Percentiles rank a stretch among this genome's conserved stretches.
phyloP scores from a whole-genome alignment of 2,113 vertebrate species.

The Vulpes lagopus region DNA sequence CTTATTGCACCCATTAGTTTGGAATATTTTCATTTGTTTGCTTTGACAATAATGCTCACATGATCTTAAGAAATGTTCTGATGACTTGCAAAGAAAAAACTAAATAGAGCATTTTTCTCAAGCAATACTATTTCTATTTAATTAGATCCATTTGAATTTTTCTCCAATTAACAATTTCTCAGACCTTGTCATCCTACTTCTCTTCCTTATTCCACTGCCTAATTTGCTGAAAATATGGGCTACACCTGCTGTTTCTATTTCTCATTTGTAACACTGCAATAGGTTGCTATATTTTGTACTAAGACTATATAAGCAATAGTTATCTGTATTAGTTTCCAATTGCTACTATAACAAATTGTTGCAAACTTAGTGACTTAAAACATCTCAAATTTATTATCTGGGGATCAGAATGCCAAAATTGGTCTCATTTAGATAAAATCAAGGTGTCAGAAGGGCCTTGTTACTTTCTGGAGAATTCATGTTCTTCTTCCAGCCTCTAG shows the following conservation, averaged over 20 bases:
- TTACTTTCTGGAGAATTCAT: neutral
- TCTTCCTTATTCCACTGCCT: neutral
- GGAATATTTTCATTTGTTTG: constrained; percentile 35
- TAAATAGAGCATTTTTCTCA: neutral
- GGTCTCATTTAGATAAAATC: neutral
- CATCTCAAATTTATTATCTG: neutral
- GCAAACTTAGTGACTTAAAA: neutral
- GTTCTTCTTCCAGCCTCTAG: neutral
- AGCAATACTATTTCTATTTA: constrained; percentile 43
- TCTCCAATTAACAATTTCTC: constrained; percentile 43
- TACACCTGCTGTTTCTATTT: neutral
- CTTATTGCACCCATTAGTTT: constrained; percentile 49
- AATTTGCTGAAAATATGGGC: constrained; percentile 7
- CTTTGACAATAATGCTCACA: constrained; percentile 32
- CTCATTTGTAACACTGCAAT: neutral
- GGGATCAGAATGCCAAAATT: neutral
- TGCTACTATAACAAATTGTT: neutral
- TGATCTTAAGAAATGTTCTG: constrained; percentile 50
- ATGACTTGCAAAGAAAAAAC: constrained; percentile 19
- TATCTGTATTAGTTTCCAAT: neutral
- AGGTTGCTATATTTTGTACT: neutral
- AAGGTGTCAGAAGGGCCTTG: neutral
- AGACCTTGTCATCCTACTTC: neutral
- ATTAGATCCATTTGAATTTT: constrained; percentile 62
- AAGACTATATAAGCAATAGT: neutral